phyloP scores from a whole-genome alignment of 2,797 vertebrate genomes.

The Forpus xanthops region DNA sequence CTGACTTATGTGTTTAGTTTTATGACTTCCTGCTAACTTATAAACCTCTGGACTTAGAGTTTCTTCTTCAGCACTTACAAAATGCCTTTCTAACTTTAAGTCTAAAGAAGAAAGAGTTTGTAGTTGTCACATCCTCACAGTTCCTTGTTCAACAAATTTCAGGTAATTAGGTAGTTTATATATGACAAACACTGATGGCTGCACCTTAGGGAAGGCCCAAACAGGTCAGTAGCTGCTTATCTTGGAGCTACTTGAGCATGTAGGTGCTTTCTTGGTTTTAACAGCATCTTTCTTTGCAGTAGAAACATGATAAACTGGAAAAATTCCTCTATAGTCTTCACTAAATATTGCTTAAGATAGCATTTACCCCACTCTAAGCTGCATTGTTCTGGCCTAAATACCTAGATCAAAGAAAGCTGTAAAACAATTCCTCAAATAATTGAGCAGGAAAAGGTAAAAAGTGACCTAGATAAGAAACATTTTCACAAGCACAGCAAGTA shows the following conservation, averaged over 20 bases:
- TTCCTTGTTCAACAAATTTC: not conserved
- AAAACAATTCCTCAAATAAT: not conserved
- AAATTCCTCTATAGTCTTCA: not conserved
- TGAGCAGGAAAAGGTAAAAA: not conserved
- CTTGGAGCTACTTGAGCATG: not conserved
- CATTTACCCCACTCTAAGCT: not conserved
- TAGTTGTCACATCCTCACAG: not conserved
- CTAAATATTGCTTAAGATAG: not conserved
- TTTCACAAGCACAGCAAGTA: not conserved
- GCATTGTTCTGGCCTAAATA: not conserved
- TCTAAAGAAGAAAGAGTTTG: not conserved
- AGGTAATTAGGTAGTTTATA: not conserved
- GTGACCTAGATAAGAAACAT: not conserved
- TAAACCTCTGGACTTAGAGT: not conserved
- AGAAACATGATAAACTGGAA: not conserved
- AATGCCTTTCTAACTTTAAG: not conserved
- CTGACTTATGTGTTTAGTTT: not conserved
- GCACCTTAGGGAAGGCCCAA: not conserved
- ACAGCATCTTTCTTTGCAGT: not conserved
- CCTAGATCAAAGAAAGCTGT: constrained; percentile 1
- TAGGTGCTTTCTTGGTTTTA: not conserved
- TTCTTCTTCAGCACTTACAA: not conserved
- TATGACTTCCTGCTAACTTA: not conserved
- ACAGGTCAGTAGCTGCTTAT: not conserved
- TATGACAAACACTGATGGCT: not conserved